phyloP scores from a whole-genome alignment of 2,113 vertebrate species.

The Coturnix japonica region DNA sequence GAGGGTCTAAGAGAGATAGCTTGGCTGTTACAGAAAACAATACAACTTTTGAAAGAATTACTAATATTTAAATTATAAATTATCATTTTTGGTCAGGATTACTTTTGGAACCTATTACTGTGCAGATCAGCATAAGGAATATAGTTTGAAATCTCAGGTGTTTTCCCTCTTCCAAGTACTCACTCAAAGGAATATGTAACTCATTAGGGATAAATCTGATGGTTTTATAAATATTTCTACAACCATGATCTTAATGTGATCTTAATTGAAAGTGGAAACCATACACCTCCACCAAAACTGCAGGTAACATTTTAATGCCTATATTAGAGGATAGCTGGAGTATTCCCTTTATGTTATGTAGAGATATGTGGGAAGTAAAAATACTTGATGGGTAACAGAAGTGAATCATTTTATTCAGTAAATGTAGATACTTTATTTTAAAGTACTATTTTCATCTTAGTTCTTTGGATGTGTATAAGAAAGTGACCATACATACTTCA shows the following conservation, averaged over 20 bases:
- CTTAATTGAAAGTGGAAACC: background rate
- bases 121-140: background rate
- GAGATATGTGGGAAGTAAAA: conserved; percentile 15
- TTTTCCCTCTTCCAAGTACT: background rate
- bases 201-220: background rate
- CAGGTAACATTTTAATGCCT: background rate
- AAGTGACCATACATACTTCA: background rate
- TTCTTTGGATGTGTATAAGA: background rate
- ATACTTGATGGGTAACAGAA: background rate
- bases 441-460: background rate
- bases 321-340: background rate
- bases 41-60: background rate
- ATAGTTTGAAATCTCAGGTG: background rate
- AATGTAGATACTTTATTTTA: background rate
- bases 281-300: background rate
- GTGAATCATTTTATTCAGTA: conserved; percentile 6
- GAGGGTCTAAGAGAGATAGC: background rate
- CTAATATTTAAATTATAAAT: background rate
- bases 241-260: background rate
- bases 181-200: background rate
- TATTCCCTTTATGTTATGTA: background rate
- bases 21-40: background rate
- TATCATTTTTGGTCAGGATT: background rate
- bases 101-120: background rate
- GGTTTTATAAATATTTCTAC: background rate